Conservation (phyloP, 2,797 vertebrate genomes). For the Coreius guichenoti region DNA sequence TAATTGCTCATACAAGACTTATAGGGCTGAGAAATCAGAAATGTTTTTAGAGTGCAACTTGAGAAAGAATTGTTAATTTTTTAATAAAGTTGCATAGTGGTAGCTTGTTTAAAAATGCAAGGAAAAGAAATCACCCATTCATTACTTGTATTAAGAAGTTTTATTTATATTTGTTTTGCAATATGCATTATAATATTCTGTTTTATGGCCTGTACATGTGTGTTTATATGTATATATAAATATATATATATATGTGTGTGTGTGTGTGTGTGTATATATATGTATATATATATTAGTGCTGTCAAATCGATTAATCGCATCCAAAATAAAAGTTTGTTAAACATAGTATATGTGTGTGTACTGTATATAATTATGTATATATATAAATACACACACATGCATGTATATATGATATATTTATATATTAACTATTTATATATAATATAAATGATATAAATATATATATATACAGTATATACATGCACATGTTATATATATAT, state of each 20-base stretch:
- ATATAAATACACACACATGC: too few relatives aligned
- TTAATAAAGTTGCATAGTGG: not conserved
- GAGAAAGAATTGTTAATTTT: not conserved
- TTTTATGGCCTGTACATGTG: not conserved
- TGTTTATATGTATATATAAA: not conserved
- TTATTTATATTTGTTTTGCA: not conserved
- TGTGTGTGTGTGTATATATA: not conserved
- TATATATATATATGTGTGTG: not conserved
- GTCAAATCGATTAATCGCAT: too few relatives aligned
- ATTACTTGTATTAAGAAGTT: not conserved
- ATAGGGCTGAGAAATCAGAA: not conserved
- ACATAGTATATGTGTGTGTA: too few relatives aligned
- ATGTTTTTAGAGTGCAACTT: not conserved
- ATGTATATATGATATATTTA: too few relatives aligned
- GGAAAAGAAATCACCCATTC: not conserved
- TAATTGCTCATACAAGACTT: not conserved
- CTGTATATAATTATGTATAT: too few relatives aligned
- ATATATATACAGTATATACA: too few relatives aligned
- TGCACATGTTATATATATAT: too few relatives aligned
- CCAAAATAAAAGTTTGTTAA: too few relatives aligned
- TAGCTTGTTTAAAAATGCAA: not conserved
- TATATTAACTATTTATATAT: too few relatives aligned
- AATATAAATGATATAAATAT: too few relatives aligned
- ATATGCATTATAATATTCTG: not conserved
- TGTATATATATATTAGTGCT: too few relatives aligned